Base-by-base conservation (phyloP, 2,113 vertebrate genomes). In the Oreochromis niloticus region DNA sequence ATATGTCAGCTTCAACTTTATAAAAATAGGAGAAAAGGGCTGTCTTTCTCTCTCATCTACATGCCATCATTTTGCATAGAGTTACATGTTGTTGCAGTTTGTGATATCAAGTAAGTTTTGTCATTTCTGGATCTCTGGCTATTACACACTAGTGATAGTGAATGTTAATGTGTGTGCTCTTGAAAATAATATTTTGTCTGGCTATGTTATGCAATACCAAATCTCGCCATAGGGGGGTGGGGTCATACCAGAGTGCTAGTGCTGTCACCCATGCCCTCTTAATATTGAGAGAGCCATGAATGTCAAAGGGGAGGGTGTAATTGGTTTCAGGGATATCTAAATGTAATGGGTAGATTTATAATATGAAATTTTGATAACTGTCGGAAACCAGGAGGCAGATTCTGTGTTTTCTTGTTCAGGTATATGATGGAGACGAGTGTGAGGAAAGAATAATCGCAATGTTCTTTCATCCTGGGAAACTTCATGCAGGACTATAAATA, bases 161-260 rank as follows among this genome's bases (percentile, higher is more conserved):
- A 32, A 66, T 5, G 8, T 56, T 68, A 48, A 52, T 88, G 24
- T 50, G 63, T 22, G 13, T 52, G 27, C 27, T 46, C 39, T 78
- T 78, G 24, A 78, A 78, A 78, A 52, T 52, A 50, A 50, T 8
- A 16, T 68, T 84, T 46, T 59, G 17, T 41, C 19, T 87, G 17
- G 11, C 6, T 16, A 32, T 57, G n/a, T 89, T 82, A 66, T 94
- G 93, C 91, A 96, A 89, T 95, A 94, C 94, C 93, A 82, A 1
- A 79, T 92, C 61, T 93, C 66, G 46, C 96, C 96, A 94, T 94
- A n/a, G 46, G 95, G 93, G 94, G 95, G 95, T 94, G 90, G 93
- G 94, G 94, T 95, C 94, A 95, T 85, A 94, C 95, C 95, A 87
- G 88, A 94, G 92, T 94, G 94, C 59, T 84, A 5, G 48, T 17